Base-by-base conservation (phyloP, 2,797 vertebrate species). In the Sebastes kiyomatsui region DNA sequence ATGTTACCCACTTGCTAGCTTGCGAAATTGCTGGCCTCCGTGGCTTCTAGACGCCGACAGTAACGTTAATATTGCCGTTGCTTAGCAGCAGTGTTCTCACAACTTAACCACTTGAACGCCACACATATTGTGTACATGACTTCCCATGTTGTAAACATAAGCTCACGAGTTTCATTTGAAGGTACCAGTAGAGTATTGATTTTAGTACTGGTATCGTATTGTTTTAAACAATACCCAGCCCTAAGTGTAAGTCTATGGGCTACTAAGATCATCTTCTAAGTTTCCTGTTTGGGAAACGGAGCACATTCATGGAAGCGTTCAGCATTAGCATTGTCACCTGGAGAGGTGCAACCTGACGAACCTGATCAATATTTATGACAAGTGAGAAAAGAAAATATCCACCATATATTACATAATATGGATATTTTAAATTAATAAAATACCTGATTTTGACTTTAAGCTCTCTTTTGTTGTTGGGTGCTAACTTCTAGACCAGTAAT, bases 61-160 rank as follows among this genome's bases (percentile, higher is more conserved):
- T 4, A 46, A 46, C 7, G 16, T 8, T 46, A 46, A 46, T 46
- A 1, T 46, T 46, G 42, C 7, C 42, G 42, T 20, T 46, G 42
- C 42, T 46, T 46, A 46, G 42, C 16, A 20, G 7, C 16, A 8
- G 42, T 46, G 0, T 46, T 46, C 42, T 46, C 42, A 46, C 42
- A 18, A 46, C 16, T 46, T 20, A 46, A 46, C 16, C 0, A 46
- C 42, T 46, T 46, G 0, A 20, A 46, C 16, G 16, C 42, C 42
- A 46, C 0, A 1, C 42, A 46, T 46, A 46, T 46, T 4, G 42
- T 46, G 42, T 46, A 20, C 16, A 46, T 1, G 16, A 20, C 42
- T 0, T 46, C 16, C 42, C 42, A 18, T 46, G 42, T 46, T 20
- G 0, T 46, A 46, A 46, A 46, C 42, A 46, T 0, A 0, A 46